A percentile compares a stretch with the other conserved stretches of the same genome.
Evolutionary conservation across 2,113 vertebrate species (phyloP).

Genomic region (Trinectes maculatus): DNA sequence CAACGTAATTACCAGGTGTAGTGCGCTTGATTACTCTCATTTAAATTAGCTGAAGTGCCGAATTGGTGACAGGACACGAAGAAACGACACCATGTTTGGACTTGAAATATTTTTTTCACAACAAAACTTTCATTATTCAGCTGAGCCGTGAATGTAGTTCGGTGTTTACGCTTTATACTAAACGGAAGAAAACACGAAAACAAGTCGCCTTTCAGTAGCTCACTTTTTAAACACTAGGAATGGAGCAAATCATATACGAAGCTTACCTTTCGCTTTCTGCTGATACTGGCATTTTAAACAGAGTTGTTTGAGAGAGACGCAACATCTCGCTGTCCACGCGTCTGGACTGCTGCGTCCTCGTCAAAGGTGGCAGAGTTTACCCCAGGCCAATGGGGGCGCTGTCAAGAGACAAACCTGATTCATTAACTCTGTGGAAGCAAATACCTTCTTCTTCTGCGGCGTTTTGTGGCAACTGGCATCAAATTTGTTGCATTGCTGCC

Average conservation of each 20-base stretch:
- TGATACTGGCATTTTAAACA: not conserved
- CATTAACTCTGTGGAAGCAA: not conserved
- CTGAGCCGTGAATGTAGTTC: not conserved
- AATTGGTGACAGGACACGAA: not conserved
- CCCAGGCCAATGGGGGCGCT: conserved; percentile 45
- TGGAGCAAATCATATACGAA: not conserved
- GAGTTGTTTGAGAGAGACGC: not conserved
- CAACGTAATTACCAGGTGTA: no score
- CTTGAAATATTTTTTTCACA: not conserved
- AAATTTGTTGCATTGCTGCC: no score
- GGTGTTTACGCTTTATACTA: not conserved
- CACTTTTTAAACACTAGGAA: not conserved
- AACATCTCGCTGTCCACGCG: not conserved
- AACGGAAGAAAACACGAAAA: not conserved
- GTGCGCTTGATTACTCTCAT: no score
- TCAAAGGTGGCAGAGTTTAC: not conserved
- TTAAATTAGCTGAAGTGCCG: no score
- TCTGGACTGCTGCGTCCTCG: conserved; percentile 28
- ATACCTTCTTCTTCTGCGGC: no score
- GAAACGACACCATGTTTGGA: not conserved
- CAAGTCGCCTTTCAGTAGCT: not conserved
- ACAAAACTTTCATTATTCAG: not conserved
- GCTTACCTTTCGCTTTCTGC: conserved; percentile 39
- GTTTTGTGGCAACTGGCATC: no score
- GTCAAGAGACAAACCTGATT: not conserved